Evolutionary conservation across 2,113 vertebrate genomes (phyloP).

Genomic region (Neogobius melanostomus): DNA sequence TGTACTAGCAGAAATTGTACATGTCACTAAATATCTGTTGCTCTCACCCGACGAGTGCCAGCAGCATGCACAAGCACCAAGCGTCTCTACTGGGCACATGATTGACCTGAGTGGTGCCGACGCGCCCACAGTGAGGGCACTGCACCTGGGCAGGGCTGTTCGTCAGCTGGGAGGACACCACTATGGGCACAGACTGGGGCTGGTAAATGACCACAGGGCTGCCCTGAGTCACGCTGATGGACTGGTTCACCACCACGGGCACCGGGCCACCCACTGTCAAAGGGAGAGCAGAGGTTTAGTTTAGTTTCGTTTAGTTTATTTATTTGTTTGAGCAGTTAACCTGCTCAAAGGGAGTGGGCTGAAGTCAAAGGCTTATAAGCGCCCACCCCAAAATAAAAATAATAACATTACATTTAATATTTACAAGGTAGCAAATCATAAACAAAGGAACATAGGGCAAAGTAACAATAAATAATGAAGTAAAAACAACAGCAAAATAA

Average conservation of each 20-base stretch:
- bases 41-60: slow-evolving; percentile 48
- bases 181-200: slow-evolving; percentile 12
- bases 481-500: no score
- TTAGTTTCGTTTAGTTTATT: no score
- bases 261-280: not conserved
- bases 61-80: slow-evolving; percentile 37
- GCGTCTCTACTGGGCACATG: slow-evolving; percentile 14
- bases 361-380: no score
- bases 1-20: no score
- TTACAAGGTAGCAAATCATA: no score
- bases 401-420: no score
- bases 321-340: no score
- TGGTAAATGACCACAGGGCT: slow-evolving; percentile 23
- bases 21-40: no score
- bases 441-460: no score
- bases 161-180: slow-evolving; percentile 3
- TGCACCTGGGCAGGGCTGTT: slow-evolving; percentile 13
- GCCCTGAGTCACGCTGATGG: not conserved
- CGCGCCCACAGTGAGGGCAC: slow-evolving; percentile 46
- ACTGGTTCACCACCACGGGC: not conserved
- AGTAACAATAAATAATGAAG: no score
- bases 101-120: slow-evolving; percentile 43
- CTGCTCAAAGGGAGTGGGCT: no score
- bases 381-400: no score
- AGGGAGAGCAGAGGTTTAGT: not conserved